phyloP scores from a whole-genome alignment of 2,797 vertebrate genomes.

The Argentina silus region DNA sequence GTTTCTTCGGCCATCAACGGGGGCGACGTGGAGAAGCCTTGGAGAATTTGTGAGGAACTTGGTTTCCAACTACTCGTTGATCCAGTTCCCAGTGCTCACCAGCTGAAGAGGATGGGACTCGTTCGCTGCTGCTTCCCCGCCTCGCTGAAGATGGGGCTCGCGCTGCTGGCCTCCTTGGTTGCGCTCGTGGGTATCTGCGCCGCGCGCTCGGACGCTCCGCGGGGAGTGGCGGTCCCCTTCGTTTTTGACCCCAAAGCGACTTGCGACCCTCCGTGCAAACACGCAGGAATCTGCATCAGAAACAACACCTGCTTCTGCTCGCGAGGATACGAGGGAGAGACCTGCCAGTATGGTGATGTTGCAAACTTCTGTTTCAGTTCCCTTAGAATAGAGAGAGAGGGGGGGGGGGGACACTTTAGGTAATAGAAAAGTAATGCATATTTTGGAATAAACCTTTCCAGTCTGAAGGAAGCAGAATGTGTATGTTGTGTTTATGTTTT shows the following conservation, averaged over 20 bases:
- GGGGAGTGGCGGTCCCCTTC: conserved; percentile 76
- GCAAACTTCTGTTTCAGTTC: conserved; percentile 23
- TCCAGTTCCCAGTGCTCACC: conserved; percentile 12
- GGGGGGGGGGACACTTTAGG: no score
- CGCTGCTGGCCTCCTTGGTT: conserved; percentile 29
- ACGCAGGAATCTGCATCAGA: conserved; percentile 84
- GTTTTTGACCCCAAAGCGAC: conserved; percentile 74
- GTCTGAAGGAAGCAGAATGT: no score
- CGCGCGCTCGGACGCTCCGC: conserved; percentile 71
- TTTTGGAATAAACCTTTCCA: no score
- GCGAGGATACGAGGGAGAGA: conserved; percentile 85
- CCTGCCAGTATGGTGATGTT: conserved; percentile 82
- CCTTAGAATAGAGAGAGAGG: not conserved
- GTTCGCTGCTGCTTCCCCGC: conserved; percentile 28
- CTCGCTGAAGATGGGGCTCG: conserved; percentile 34
- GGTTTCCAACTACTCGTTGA: not conserved
- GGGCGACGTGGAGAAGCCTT: conserved; percentile 37
- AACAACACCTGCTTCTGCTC: conserved; percentile 86
- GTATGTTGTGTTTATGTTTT: no score
- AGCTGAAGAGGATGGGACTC: conserved; percentile 39
- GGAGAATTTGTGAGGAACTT: conserved; percentile 1
- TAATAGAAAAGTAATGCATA: no score
- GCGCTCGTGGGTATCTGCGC: conserved; percentile 44
- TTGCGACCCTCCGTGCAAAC: conserved; percentile 82
- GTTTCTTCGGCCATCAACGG: conserved; percentile 34